Conservation (phyloP, 92 coral and sea anemone species). For the Desmophyllum pertusum region DNA sequence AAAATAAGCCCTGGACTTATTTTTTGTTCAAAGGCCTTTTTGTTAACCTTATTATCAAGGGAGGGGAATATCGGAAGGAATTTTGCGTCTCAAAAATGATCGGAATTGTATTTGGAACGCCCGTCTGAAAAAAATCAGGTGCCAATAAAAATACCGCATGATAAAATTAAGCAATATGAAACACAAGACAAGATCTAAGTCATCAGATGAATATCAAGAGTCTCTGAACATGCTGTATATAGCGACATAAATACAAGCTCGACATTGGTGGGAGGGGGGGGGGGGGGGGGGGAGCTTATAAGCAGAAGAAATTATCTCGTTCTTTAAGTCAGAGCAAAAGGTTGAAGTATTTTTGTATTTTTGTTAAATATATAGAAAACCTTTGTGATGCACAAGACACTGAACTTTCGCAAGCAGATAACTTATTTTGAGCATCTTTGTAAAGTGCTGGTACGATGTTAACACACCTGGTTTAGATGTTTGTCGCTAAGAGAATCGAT, state of each 20-base stretch:
- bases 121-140: too few species aligned
- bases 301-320: background rate
- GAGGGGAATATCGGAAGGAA: background rate
- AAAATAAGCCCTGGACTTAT: background rate
- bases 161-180: background rate
- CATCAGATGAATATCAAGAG: background rate
- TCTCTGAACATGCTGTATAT: background rate
- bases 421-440: constrained; percentile 10
- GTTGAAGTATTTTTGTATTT: background rate
- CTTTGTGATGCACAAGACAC: background rate
- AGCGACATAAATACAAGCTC: background rate
- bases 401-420: background rate
- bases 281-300: too few species aligned
- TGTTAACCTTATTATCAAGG: background rate
- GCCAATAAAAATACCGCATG: too few species aligned
- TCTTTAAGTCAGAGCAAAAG: background rate
- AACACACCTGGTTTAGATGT: constrained; percentile 8
- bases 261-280: too few species aligned
- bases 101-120: background rate
- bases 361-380: background rate
- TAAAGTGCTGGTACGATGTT: constrained; percentile 1
- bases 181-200: background rate
- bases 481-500: background rate
- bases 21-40: background rate
- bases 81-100: background rate